These are phyloP conservation scores for Drosophila neonasuta DNA, from an alignment of 2,888 invertebrate genomes.

Conservation along the genomic window DNA sequence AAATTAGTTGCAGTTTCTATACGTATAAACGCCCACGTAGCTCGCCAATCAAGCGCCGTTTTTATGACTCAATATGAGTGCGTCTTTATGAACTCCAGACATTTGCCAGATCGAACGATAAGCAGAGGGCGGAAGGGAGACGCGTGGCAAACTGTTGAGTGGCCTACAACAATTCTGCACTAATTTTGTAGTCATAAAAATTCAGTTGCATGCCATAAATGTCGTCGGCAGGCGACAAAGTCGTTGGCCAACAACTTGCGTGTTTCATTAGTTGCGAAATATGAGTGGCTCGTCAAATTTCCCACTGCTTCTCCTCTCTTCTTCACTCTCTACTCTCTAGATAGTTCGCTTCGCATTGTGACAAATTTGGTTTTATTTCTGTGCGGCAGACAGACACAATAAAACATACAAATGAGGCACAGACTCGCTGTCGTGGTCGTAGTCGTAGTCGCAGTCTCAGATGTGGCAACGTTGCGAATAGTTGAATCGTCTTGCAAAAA, in stretches of 20 bases:
- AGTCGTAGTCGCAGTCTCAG: slow-evolving; percentile 17
- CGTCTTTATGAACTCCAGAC: slow-evolving; percentile 53
- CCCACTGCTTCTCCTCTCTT: background rate
- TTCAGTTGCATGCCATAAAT: slow-evolving; percentile 74
- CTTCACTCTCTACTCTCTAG: background rate
- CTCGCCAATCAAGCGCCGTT: slow-evolving; percentile 68
- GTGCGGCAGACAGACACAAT: slow-evolving; percentile 57
- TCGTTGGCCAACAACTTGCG: slow-evolving; percentile 53
- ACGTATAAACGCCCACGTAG: slow-evolving; percentile 59
- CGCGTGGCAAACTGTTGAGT: slow-evolving; percentile 8
- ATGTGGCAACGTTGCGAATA: slow-evolving; percentile 25
- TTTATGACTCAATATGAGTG: slow-evolving; percentile 72
- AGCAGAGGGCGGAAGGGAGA: background rate
- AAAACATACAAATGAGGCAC: slow-evolving; percentile 56
- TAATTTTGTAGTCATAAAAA: slow-evolving; percentile 74
- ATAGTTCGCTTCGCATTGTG: slow-evolving; percentile 43
- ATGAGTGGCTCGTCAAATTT: slow-evolving; percentile 54
- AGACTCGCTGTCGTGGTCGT: slow-evolving; percentile 2
- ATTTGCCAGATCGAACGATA: background rate
- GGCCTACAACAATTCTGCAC: slow-evolving; percentile 61
- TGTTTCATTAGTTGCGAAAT: slow-evolving; percentile 74
- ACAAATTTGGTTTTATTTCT: slow-evolving; percentile 74
- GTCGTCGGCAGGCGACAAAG: slow-evolving; percentile 63
- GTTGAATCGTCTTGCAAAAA: slow-evolving; percentile 36
- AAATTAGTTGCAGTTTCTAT: slow-evolving; percentile 68